Conservation (phyloP, 2,797 vertebrate species). For the Thripadectes ignobilis region DNA sequence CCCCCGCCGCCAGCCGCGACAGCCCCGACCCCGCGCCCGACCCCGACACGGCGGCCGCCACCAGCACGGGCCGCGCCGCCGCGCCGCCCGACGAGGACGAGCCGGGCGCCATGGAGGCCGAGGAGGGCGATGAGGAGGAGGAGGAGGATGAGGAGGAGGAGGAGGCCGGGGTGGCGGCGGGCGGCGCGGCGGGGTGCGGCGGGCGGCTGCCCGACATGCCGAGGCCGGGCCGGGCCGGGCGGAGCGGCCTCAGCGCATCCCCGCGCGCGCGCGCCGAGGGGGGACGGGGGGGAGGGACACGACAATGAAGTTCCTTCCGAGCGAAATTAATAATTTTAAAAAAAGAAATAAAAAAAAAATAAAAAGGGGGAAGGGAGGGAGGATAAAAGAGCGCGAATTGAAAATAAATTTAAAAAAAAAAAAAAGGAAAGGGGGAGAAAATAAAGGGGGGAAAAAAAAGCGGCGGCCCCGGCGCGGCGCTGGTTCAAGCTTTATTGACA, state of each 20-base stretch:
- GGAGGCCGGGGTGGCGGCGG: conserved; percentile 46
- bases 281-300: no score
- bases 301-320: conserved; percentile 56
- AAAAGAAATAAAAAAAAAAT: no score
- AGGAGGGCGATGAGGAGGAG: not conserved
- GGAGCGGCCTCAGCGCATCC: conserved; percentile 59
- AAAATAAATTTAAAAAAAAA: no score
- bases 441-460: not conserved
- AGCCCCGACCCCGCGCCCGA: conserved; percentile 46
- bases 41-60: conserved; percentile 70
- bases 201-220: conserved; percentile 77
- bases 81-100: conserved; percentile 56
- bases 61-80: conserved; percentile 67
- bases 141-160: conserved; percentile 28
- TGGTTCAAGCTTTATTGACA: conserved; percentile 48
- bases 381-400: no score
- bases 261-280: not conserved
- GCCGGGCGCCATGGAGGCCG: conserved; percentile 61
- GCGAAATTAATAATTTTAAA: no score
- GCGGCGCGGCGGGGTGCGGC: conserved; percentile 45
- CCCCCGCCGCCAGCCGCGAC: conserved; percentile 63
- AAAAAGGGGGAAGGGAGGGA: no score
- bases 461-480: not conserved
- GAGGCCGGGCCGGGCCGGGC: conserved; percentile 31
- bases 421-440: no score